Percentiles rank a stretch among this genome's conserved stretches.
These are phyloP conservation scores for Caenorhabditis brenneri DNA, from an alignment of 1,140 invertebrate species.

Conservation along the genomic window DNA sequence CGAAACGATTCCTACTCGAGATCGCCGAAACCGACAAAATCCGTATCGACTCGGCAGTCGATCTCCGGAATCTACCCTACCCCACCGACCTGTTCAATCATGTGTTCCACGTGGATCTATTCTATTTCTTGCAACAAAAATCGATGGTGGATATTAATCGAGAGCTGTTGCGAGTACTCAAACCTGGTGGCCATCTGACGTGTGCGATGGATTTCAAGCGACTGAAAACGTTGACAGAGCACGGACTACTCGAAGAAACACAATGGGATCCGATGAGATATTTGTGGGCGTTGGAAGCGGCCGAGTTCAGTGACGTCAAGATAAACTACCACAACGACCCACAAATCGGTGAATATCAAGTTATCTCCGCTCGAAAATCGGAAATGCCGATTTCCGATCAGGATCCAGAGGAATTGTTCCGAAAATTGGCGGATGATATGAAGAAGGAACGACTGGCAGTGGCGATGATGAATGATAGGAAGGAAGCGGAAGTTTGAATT, in stretches of 20 bases:
- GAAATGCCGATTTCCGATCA: not conserved
- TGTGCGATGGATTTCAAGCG: conserved; percentile 52
- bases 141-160: conserved; percentile 41
- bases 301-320: conserved; percentile 48
- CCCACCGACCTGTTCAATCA: conserved; percentile 50
- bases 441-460: conserved; percentile 10
- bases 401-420: not conserved
- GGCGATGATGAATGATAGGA: conserved; percentile 17
- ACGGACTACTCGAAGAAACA: conserved; percentile 29
- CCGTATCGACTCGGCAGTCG: conserved; percentile 47
- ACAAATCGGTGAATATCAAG: conserved; percentile 16
- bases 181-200: conserved; percentile 44
- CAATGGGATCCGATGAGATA: conserved; percentile 54
- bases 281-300: conserved; percentile 34
- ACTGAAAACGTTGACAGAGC: conserved; percentile 48
- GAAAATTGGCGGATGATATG: not conserved
- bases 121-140: conserved; percentile 54
- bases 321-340: conserved; percentile 17
- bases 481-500: not conserved
- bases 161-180: conserved; percentile 48
- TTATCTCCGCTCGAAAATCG: conserved; percentile 28
- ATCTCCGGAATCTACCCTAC: conserved; percentile 55
- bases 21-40: conserved; percentile 45
- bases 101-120: conserved; percentile 54
- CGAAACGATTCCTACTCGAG: conserved; percentile 54